These are phyloP conservation scores for Mechanitis messenoides DNA, from an alignment of 2,888 invertebrate species.

Conservation along the genomic window DNA sequence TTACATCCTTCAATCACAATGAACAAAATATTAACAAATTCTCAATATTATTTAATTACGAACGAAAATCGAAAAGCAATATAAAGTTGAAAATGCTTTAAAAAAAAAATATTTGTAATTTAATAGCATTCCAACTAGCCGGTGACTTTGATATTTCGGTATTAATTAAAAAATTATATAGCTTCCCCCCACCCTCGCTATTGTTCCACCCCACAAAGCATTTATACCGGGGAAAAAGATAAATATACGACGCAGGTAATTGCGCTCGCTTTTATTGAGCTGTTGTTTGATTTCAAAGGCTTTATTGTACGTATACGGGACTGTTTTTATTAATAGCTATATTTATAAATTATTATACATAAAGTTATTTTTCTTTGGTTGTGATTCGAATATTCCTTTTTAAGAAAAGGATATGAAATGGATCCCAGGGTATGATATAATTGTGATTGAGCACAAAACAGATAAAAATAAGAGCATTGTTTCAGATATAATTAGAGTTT, in stretches of 20 bases:
- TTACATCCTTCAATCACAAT: slow-evolving; percentile 18
- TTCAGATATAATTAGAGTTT: slow-evolving; percentile 74
- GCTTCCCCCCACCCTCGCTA: slow-evolving; percentile 56
- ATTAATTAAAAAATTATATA: slow-evolving; percentile 78
- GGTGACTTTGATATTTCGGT: slow-evolving; percentile 75
- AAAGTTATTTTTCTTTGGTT: neutral
- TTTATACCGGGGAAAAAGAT: slow-evolving; percentile 69
- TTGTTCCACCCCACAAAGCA: slow-evolving; percentile 64
- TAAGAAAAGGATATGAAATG: slow-evolving; percentile 53
- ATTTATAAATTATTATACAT: neutral
- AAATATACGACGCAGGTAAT: slow-evolving; percentile 72
- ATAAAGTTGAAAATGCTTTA: slow-evolving; percentile 53
- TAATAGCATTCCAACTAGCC: slow-evolving; percentile 65
- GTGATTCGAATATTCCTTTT: slow-evolving; percentile 19
- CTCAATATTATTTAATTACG: neutral
- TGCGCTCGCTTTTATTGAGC: slow-evolving; percentile 67
- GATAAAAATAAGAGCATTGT: slow-evolving; percentile 74
- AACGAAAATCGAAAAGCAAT: slow-evolving; percentile 16
- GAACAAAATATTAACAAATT: slow-evolving; percentile 18
- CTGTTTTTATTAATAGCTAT: slow-evolving; percentile 13
- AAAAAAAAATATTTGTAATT: slow-evolving; percentile 56
- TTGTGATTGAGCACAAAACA: slow-evolving; percentile 76
- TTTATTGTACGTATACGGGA: slow-evolving; percentile 44
- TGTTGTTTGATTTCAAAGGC: slow-evolving; percentile 70
- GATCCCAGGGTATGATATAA: slow-evolving; percentile 64